phyloP scores from a whole-genome alignment of 1,140 invertebrate species.

The Copidosoma floridanum region DNA sequence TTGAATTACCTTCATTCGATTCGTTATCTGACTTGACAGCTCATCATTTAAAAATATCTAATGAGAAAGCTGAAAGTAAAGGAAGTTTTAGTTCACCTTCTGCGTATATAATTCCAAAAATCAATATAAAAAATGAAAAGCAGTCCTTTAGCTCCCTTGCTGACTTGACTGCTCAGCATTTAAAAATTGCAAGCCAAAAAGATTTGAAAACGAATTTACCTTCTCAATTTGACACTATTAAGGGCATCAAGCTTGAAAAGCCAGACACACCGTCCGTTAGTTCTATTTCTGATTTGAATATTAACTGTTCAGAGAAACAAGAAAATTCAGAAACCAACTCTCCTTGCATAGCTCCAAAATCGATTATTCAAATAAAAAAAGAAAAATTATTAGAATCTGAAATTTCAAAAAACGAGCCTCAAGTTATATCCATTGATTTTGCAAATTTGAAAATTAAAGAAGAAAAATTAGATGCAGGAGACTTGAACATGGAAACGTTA shows the following conservation, averaged over 20 bases:
- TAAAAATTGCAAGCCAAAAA: slow-evolving; percentile 35
- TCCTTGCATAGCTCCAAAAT: background rate
- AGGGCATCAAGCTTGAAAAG: no score
- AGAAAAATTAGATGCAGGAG: no score
- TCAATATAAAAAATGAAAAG: slow-evolving; percentile 14
- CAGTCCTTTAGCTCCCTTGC: slow-evolving; percentile 13
- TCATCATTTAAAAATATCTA: slow-evolving; percentile 45
- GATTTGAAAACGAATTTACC: no score
- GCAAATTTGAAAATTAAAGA: slow-evolving; percentile 14
- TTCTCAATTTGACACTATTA: no score
- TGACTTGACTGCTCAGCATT: slow-evolving; percentile 45
- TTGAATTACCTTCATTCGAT: slow-evolving; percentile 30
- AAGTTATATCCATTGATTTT: background rate
- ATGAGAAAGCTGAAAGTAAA: background rate
- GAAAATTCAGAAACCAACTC: background rate
- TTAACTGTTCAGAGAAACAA: background rate
- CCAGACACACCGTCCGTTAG: background rate
- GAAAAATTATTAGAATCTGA: background rate
- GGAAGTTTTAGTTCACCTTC: background rate
- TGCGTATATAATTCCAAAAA: slow-evolving; percentile 12
- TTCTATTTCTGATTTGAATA: slow-evolving; percentile 1
- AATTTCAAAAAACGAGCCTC: no score
- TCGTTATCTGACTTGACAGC: slow-evolving; percentile 45
- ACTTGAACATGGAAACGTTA: no score
- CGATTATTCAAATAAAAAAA: background rate